Evolutionary conservation across 2,113 vertebrate species (phyloP).

Genomic region (Microtus ochrogaster): DNA sequence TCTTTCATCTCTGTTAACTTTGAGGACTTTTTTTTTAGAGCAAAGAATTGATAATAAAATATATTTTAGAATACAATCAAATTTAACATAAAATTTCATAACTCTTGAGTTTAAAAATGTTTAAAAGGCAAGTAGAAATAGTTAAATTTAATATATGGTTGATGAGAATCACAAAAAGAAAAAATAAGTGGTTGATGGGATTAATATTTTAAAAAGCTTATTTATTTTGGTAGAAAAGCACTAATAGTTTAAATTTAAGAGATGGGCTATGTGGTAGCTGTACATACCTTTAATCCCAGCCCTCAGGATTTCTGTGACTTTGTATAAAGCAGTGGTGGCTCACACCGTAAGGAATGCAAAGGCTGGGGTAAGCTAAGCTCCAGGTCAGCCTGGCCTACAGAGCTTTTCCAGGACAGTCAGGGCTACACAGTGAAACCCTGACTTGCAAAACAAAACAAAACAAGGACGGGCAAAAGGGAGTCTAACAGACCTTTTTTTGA

Average conservation of each 20-base stretch:
- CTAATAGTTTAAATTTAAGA: not conserved
- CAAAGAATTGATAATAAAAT: not conserved
- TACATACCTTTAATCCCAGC: not conserved
- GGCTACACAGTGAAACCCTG: too few relatives aligned
- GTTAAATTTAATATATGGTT: not conserved
- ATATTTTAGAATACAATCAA: not conserved
- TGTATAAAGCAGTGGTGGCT: too few relatives aligned
- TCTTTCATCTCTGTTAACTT: not conserved
- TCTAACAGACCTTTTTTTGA: not conserved
- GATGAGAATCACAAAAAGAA: not conserved
- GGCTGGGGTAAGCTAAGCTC: too few relatives aligned
- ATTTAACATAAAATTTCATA: not conserved
- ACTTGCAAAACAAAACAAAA: not conserved
- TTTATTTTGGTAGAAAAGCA: not conserved
- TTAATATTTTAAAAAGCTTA: not conserved
- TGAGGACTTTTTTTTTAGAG: not conserved
- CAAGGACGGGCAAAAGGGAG: not conserved
- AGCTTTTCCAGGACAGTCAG: too few relatives aligned
- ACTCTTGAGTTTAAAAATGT: not conserved
- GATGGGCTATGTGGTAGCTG: too few relatives aligned
- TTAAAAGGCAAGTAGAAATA: not conserved
- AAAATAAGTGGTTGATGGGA: not conserved
- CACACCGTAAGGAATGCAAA: too few relatives aligned
- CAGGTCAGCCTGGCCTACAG: not conserved
- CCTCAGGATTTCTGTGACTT: not conserved